Conservation (phyloP, 2,888 invertebrate genomes). For the Hypomecis punctinalis region DNA sequence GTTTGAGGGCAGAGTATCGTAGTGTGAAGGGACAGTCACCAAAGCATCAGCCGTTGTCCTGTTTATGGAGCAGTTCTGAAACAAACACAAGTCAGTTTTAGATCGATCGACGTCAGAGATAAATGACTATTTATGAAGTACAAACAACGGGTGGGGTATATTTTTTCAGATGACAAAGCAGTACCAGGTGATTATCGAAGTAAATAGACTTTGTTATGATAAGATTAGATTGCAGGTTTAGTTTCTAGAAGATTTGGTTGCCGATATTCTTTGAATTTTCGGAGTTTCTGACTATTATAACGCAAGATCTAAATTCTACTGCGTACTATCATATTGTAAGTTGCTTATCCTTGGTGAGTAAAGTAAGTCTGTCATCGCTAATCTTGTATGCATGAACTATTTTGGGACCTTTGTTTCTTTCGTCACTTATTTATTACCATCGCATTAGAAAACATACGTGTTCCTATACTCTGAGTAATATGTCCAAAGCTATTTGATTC, state of each 20-base stretch:
- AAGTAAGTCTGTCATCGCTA: too few relatives aligned
- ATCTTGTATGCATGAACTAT: too few relatives aligned
- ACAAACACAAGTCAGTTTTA: slow-evolving; percentile 44
- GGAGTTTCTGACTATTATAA: too few relatives aligned
- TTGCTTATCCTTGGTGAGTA: too few relatives aligned
- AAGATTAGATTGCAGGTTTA: slow-evolving; percentile 11
- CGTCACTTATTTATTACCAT: too few relatives aligned
- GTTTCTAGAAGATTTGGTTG: not conserved
- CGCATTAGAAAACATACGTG: too few relatives aligned
- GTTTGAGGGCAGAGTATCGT: slow-evolving; percentile 85
- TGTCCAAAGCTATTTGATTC: too few relatives aligned
- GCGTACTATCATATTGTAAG: too few relatives aligned
- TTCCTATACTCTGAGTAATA: too few relatives aligned
- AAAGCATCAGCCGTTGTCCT: slow-evolving; percentile 89
- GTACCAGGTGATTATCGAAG: slow-evolving; percentile 6
- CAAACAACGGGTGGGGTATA: slow-evolving; percentile 9
- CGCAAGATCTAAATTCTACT: too few relatives aligned
- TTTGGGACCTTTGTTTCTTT: too few relatives aligned
- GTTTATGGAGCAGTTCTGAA: slow-evolving; percentile 88
- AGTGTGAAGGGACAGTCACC: slow-evolving; percentile 91
- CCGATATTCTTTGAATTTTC: too few relatives aligned
- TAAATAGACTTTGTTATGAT: slow-evolving; percentile 13
- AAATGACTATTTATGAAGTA: slow-evolving; percentile 4
- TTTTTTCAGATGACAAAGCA: slow-evolving; percentile 4
- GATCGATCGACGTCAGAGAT: not conserved